Conservation (phyloP, 2,888 invertebrate genomes). For the Antheraea assamensis region DNA sequence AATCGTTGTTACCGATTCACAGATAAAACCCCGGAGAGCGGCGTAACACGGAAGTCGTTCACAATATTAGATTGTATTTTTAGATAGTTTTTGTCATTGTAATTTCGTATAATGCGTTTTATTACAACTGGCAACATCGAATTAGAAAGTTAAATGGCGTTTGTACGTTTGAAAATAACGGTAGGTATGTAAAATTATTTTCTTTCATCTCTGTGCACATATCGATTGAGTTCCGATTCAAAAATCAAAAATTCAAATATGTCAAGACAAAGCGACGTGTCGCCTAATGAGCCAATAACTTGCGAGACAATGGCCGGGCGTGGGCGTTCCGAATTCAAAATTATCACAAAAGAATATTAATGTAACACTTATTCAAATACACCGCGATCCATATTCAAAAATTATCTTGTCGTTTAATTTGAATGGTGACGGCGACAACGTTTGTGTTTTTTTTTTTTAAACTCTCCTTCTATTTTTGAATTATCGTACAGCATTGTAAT, state of each 20-base stretch:
- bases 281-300: conserved; percentile 81
- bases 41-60: conserved; percentile 57
- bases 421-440: conserved; percentile 67
- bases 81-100: conserved; percentile 39
- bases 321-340: conserved; percentile 77
- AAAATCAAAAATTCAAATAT: conserved; percentile 79
- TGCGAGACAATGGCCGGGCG: conserved; percentile 76
- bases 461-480: conserved; percentile 49
- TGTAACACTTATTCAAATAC: conserved; percentile 81
- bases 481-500: conserved; percentile 59
- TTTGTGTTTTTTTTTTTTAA: conserved; percentile 57
- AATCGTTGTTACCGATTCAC: conserved; percentile 48
- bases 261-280: conserved; percentile 70
- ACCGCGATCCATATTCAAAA: conserved; percentile 73
- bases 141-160: conserved; percentile 11
- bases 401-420: conserved; percentile 73
- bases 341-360: conserved; percentile 82
- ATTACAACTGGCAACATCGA: conserved; percentile 27
- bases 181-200: not conserved
- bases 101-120: conserved; percentile 31
- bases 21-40: conserved; percentile 42
- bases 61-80: conserved; percentile 49
- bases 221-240: conserved; percentile 22
- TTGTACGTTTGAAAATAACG: conserved; percentile 1
- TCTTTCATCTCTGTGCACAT: not conserved